phyloP scores from a whole-genome alignment of 2,113 vertebrate species.

The Thinocorus orbignyianus region DNA sequence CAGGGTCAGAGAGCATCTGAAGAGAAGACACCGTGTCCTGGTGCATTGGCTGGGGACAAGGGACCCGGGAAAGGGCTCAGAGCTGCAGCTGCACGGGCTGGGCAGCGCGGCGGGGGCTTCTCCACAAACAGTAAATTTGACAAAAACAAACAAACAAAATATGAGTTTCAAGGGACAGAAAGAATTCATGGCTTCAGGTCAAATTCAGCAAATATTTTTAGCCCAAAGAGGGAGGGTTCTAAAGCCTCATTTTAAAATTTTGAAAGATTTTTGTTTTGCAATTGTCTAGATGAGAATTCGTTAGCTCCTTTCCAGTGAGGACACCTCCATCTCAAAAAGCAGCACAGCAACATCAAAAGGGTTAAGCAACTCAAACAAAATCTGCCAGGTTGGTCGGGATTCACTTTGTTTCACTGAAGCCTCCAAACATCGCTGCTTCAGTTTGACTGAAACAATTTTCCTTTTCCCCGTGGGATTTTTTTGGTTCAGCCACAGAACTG shows the following conservation, averaged over 20 bases:
- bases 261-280: not conserved
- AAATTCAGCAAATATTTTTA: slow-evolving; percentile 56
- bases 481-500: slow-evolving; percentile 29
- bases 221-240: slow-evolving; percentile 6
- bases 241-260: not conserved
- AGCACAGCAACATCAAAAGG: not conserved
- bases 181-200: slow-evolving; percentile 24
- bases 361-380: not conserved
- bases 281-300: not conserved
- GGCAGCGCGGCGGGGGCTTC: not conserved
- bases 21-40: not conserved
- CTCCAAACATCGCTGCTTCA: not conserved
- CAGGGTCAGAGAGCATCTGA: rapidly evolving
- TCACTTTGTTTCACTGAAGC: not conserved
- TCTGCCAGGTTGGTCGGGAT: slow-evolving; percentile 3
- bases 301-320: not conserved
- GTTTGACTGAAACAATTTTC: slow-evolving; percentile 14
- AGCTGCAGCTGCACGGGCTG: not conserved
- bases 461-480: slow-evolving; percentile 18
- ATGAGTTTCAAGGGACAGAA: slow-evolving; percentile 20
- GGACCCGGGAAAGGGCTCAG: not conserved
- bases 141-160: not conserved
- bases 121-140: not conserved
- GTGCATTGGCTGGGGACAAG: not conserved
- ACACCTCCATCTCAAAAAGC: not conserved